phyloP scores from a whole-genome alignment of 2,797 vertebrate genomes.

The Linurgus olivaceus region DNA sequence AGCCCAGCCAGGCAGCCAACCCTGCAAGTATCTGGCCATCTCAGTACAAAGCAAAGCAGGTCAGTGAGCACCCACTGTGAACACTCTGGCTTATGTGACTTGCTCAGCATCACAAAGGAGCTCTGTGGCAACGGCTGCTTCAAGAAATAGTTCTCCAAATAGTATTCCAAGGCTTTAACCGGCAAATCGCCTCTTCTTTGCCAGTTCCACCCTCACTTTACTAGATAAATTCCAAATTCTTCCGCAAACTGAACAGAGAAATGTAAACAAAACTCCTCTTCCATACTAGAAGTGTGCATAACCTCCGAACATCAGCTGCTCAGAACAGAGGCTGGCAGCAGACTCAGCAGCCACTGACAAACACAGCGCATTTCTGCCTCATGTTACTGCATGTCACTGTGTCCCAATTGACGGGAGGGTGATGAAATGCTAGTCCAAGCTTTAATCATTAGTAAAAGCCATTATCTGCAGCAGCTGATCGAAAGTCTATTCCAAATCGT shows the following conservation, averaged over 20 bases:
- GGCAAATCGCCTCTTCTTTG: background rate
- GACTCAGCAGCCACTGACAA: background rate
- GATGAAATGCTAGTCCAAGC: background rate
- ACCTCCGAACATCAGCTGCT: background rate
- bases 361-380: background rate
- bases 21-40: background rate
- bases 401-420: conserved; percentile 16
- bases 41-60: background rate
- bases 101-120: background rate
- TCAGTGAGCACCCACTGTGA: background rate
- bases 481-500: background rate
- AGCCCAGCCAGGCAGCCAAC: background rate
- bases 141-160: background rate
- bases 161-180: background rate
- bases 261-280: background rate
- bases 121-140: background rate
- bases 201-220: background rate
- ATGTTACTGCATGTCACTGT: conserved; percentile 12
- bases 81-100: background rate
- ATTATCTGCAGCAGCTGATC: conserved; percentile 32
- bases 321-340: background rate
- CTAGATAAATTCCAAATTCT: background rate
- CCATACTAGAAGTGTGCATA: background rate
- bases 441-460: conserved; percentile 61
- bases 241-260: background rate